Evolutionary conservation across 2,797 vertebrate species (phyloP), one percentile per base, ranked within the genome.

Genomic region (Leptodactylus fallax): DNA sequence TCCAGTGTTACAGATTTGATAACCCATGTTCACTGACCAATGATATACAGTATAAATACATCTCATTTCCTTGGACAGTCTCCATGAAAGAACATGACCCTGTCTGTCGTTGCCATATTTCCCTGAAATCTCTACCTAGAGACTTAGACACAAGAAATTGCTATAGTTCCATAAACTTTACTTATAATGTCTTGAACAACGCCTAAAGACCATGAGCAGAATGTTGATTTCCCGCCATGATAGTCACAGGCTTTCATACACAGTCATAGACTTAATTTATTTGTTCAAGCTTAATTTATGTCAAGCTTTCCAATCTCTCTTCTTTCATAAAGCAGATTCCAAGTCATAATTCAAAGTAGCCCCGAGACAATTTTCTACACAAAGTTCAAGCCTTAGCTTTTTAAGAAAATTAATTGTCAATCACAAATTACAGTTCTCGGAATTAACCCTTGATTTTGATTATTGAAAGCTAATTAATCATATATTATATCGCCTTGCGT

Each of bases 231-330:
- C 47, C 14, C 12, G 4, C 19, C 27, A 25, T 56, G 25, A 27
- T 67, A 67, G 51, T 58, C 58, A 47, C 27, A 71, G 21, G 27
- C 49, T 76, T 55, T 81, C 77, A 51, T 55, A 56, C n/a, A 56
- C 51, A 78, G 69, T 53, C 79, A 71, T 51, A 45, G 71, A 13
- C 16, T n/a, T 74, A 76, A 88, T 88, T 84, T 88, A 88, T 85
- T 79, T 56, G 51, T 78, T 47, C 7, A 69, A 60, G 27, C 63
- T 51, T 78, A 85, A 88, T 88, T 85, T 85, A 81, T 88, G 65
- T 69, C 83, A 74, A n/a, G 67, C 82, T 88, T 85, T 88, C 83
- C 83, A 88, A 76, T 88, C 77, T 81, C 83, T 55, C 25, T 55
- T 23, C 81, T 56, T 85, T 69, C 86, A 87, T 83, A 83, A 87